phyloP scores from a whole-genome alignment of 2,888 invertebrate genomes.

The Zygaena filipendulae region DNA sequence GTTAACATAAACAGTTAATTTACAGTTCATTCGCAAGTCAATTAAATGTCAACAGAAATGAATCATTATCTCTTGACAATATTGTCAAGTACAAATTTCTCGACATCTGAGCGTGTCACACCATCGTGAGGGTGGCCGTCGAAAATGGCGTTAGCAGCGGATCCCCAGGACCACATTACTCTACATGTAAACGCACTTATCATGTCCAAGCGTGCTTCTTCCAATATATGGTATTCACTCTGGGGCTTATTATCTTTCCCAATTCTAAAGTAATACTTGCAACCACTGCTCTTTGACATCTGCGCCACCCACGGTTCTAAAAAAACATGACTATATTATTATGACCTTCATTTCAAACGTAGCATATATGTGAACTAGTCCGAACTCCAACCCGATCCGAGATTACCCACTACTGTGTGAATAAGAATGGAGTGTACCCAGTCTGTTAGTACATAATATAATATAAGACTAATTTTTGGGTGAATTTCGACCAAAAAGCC shows the following conservation, averaged over 20 bases:
- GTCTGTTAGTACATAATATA: too few relatives aligned
- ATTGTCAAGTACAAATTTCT: too few relatives aligned
- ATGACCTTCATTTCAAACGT: not conserved
- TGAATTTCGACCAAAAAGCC: too few relatives aligned
- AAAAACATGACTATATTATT: too few relatives aligned
- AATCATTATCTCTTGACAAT: too few relatives aligned
- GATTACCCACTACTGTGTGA: too few relatives aligned
- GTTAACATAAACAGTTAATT: too few relatives aligned
- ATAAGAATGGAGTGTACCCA: too few relatives aligned
- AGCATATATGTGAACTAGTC: too few relatives aligned
- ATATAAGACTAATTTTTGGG: too few relatives aligned
- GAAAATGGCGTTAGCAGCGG: constrained; percentile 34
- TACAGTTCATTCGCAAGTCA: too few relatives aligned
- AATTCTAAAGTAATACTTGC: constrained; percentile 43
- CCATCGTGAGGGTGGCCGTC: constrained; percentile 29
- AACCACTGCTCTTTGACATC: constrained; percentile 42
- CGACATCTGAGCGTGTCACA: constrained; percentile 36
- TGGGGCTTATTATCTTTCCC: constrained; percentile 31
- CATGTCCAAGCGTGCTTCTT: constrained; percentile 42
- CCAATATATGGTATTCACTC: constrained; percentile 40
- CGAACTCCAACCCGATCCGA: not conserved
- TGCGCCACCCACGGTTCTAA: constrained; percentile 54
- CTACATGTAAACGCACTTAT: constrained; percentile 30
- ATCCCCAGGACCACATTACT: constrained; percentile 52
- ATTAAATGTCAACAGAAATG: too few relatives aligned